phyloP scores from a whole-genome alignment of 2,113 vertebrate species.

The Scortum barcoo region DNA sequence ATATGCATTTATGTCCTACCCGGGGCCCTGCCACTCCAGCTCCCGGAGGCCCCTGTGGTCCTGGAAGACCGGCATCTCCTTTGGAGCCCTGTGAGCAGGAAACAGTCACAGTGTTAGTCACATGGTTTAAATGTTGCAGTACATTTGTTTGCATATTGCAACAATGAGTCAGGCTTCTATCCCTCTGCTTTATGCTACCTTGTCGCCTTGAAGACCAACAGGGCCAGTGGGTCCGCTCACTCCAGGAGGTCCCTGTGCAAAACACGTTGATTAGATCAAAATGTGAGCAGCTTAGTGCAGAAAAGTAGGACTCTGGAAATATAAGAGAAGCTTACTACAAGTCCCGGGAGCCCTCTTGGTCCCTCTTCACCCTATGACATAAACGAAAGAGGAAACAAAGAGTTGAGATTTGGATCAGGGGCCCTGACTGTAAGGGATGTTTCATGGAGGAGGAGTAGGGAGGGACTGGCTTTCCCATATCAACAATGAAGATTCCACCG shows the following conservation, averaged over 20 bases:
- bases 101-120: not conserved
- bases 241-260: slow-evolving; percentile 86
- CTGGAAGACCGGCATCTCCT: slow-evolving; percentile 85
- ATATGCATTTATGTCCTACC: slow-evolving; percentile 79
- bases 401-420: not conserved
- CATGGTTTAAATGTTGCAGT: not conserved
- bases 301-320: slow-evolving; percentile 4
- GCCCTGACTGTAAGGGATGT: not conserved
- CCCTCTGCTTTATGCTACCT: slow-evolving; percentile 81
- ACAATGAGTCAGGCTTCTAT: not conserved
- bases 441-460: not conserved
- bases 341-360: slow-evolving; percentile 78
- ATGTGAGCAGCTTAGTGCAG: not conserved
- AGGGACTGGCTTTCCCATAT: not conserved
- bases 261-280: slow-evolving; percentile 28
- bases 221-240: slow-evolving; percentile 84
- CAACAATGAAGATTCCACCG: not conserved
- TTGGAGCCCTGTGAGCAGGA: slow-evolving; percentile 73
- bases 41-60: slow-evolving; percentile 86
- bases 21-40: slow-evolving; percentile 82
- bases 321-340: slow-evolving; percentile 71
- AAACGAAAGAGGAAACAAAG: slow-evolving; percentile 25
- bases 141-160: not conserved
- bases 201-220: slow-evolving; percentile 86
- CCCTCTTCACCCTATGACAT: slow-evolving; percentile 80